Evolutionary conservation across 2,113 vertebrate species (phyloP), one percentile per base, ranked within the genome.

Genomic region (Tapirus terrestris): DNA sequence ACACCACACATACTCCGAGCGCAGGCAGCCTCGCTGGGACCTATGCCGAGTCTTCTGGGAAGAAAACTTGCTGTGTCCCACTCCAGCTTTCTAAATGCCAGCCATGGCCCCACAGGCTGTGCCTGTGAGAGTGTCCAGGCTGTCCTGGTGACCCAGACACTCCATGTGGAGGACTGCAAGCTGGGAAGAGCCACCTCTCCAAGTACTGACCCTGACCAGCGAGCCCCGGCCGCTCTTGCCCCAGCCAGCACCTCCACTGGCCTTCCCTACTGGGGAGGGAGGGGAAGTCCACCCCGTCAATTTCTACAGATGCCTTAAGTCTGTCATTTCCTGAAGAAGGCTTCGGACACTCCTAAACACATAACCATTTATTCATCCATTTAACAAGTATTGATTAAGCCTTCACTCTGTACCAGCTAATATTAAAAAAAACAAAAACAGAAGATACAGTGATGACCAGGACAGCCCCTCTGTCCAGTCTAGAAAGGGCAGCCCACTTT

Each of bases 151-250:
- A 45, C 4, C 17, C 0, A 0, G 77, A 29, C 25, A 0, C 43
- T 4, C 1, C 7, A 27, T 27, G 23, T 0, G 5, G 7, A 0
- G 1, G n/a, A 18, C 31, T 0, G 2, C 0, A 4, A 58, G 36
- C 2, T 27, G 23, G 14, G 21, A 77, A 33, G 43, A 88, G n/a
- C 5, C 17, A 3, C 12, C 80, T 56, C 29, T 61, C n/a, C 6
- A 5, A 31, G 31, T n/a, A 13, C 1, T 25, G 13, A 2, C 51
- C 53, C 63, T 14, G 8, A 61, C n/a, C 11, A 16, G 1, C 1
- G 31, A n/a, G 4, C 43, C 68, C 29, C 5, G 3, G 3, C 36
- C 27, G 17, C 36, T 83, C 36, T 33, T 1, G 0, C 21, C 43
- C n/a, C 17, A 0, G 11, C 20, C 27, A 31, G 53, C 83, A 83